These are phyloP conservation scores for Rhynchophorus ferrugineus DNA, from an alignment of 1,140 invertebrate species.

Conservation along the genomic window DNA sequence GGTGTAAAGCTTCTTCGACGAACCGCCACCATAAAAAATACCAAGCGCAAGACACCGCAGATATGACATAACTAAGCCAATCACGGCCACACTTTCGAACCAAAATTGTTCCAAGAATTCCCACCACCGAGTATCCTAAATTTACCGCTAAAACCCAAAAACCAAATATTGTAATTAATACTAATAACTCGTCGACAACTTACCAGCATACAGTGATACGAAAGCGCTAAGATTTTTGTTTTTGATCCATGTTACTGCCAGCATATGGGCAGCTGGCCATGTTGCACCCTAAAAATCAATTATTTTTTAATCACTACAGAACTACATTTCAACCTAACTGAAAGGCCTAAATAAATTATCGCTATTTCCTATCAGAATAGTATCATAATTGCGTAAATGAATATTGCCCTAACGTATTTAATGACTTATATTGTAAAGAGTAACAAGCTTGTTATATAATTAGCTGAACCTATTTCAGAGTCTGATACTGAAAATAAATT, in stretches of 20 bases:
- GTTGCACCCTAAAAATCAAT: slow-evolving; percentile 44
- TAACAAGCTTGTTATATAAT: too few species aligned
- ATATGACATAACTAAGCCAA: slow-evolving; percentile 53
- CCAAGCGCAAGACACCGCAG: slow-evolving; percentile 53
- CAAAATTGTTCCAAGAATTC: slow-evolving; percentile 47
- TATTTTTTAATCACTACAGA: background rate
- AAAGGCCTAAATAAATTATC: too few species aligned
- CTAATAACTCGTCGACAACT: slow-evolving; percentile 1
- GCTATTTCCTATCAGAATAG: too few species aligned
- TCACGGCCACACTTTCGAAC: slow-evolving; percentile 48
- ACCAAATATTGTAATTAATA: background rate
- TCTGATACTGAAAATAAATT: too few species aligned
- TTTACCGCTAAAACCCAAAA: slow-evolving; percentile 49
- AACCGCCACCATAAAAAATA: slow-evolving; percentile 60
- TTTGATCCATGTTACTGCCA: slow-evolving; percentile 54
- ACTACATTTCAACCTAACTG: background rate
- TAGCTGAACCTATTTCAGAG: too few species aligned
- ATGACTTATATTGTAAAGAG: too few species aligned
- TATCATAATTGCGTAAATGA: too few species aligned
- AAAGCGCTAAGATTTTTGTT: slow-evolving; percentile 50
- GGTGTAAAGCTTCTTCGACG: slow-evolving; percentile 51
- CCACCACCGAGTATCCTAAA: slow-evolving; percentile 49
- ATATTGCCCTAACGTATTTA: too few species aligned
- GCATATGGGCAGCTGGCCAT: slow-evolving; percentile 53
- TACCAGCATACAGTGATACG: slow-evolving; percentile 51